Evolutionary conservation across 92 coral and sea anemone species (phyloP).

Genomic region (Epizoanthus illoricatus): DNA sequence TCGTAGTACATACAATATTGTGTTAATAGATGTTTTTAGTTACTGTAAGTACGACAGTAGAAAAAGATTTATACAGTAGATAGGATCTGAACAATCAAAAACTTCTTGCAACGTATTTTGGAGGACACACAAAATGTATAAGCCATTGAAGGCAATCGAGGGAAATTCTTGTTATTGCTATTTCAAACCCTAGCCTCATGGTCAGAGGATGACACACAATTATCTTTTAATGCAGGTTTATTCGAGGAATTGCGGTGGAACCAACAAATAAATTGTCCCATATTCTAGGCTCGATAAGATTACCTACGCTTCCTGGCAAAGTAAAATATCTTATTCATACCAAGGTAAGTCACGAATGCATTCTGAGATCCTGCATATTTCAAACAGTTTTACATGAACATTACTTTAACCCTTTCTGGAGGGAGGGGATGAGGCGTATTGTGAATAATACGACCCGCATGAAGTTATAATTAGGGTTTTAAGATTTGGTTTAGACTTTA

Average conservation of each 20-base stretch:
- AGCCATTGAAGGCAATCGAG: too few relatives aligned
- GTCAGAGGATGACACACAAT: too few relatives aligned
- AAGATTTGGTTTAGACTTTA: not conserved
- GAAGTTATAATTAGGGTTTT: not conserved
- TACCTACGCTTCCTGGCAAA: slow-evolving; percentile 46
- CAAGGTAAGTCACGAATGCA: slow-evolving; percentile 30
- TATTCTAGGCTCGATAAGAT: not conserved
- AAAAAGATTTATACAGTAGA: too few relatives aligned
- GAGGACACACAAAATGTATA: too few relatives aligned
- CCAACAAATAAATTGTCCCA: slow-evolving; percentile 3
- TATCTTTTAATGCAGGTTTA: slow-evolving; percentile 15
- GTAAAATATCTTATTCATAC: slow-evolving; percentile 60
- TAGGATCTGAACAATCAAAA: too few relatives aligned
- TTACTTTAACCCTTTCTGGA: not conserved
- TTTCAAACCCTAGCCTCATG: too few relatives aligned
- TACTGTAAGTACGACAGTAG: too few relatives aligned
- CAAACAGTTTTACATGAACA: not conserved
- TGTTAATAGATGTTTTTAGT: too few relatives aligned
- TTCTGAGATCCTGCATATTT: too few relatives aligned
- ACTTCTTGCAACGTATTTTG: too few relatives aligned
- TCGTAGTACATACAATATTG: too few relatives aligned
- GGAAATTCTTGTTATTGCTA: too few relatives aligned
- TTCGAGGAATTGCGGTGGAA: slow-evolving; percentile 40
- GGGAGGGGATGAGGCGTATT: not conserved
- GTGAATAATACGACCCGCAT: not conserved